These are phyloP conservation scores for Schizopygopsis malacanthus DNA, from an alignment of 2,797 vertebrate species.

Conservation along the genomic window DNA sequence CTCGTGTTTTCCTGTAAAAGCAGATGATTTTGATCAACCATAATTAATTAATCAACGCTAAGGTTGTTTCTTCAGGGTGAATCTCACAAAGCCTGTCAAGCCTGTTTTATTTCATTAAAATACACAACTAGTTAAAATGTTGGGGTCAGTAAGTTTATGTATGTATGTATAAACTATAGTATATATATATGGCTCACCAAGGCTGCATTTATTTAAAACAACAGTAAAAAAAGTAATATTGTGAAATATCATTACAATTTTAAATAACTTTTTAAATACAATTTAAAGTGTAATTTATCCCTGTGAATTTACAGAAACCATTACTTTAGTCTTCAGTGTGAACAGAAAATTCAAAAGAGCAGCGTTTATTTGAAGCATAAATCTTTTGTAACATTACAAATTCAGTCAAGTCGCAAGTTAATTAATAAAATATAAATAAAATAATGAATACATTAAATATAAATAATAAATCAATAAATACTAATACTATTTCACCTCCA, in stretches of 20 bases:
- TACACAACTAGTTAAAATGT: not conserved
- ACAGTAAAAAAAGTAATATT: not conserved
- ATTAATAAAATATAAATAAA: not conserved
- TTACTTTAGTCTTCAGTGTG: not conserved
- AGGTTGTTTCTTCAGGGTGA: not conserved
- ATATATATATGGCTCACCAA: not conserved
- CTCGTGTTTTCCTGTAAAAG: slow-evolving; percentile 23
- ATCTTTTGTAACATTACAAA: not conserved
- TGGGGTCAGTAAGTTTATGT: not conserved
- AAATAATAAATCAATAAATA: not conserved
- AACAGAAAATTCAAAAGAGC: not conserved
- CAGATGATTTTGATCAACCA: slow-evolving; percentile 1
- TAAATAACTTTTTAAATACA: not conserved
- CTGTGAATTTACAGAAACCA: too few species aligned
- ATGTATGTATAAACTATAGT: not conserved
- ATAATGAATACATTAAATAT: not conserved
- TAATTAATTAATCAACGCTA: slow-evolving; percentile 9
- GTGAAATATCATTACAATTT: not conserved
- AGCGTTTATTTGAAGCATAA: not conserved
- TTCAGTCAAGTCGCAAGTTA: not conserved
- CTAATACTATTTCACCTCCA: not conserved
- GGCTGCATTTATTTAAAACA: not conserved
- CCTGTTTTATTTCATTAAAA: not conserved
- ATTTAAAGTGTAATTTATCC: not conserved
- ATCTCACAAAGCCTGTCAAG: not conserved